Evolutionary conservation across 2,113 vertebrate species (phyloP).

Genomic region (Malurus cyaneus): DNA sequence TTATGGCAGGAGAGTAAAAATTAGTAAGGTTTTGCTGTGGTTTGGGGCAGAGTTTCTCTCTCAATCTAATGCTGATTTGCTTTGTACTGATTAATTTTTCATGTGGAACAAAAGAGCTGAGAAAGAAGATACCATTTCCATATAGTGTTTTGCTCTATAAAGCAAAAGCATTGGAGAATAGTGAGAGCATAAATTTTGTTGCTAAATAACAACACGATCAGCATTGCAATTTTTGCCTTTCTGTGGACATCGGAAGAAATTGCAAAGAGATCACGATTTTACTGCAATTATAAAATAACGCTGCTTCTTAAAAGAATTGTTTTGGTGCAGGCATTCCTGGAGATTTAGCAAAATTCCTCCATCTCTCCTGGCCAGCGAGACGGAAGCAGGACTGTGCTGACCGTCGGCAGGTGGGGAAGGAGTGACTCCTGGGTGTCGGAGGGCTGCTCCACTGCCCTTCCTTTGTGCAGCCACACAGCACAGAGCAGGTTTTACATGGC

Average conservation of each 20-base stretch:
- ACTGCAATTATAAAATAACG: neutral
- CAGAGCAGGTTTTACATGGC: neutral
- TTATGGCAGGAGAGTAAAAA: neutral
- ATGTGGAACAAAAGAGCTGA: neutral
- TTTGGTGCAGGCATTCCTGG: accelerated
- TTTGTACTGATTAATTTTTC: neutral
- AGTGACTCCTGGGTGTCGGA: accelerated
- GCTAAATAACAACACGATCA: neutral
- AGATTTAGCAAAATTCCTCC: neutral
- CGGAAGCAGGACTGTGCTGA: neutral
- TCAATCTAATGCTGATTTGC: neutral
- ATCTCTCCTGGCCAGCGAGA: neutral
- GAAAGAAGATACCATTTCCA: neutral
- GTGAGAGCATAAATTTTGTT: neutral
- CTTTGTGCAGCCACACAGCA: neutral
- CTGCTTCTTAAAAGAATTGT: neutral
- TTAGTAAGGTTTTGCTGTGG: neutral
- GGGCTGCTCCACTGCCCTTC: neutral
- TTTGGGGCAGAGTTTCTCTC: neutral
- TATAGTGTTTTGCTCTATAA: neutral
- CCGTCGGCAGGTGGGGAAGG: neutral
- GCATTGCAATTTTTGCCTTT: neutral
- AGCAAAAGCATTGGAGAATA: neutral
- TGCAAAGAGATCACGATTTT: neutral
- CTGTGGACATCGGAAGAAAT: neutral